Conservation (phyloP, 2,797 vertebrate genomes). For the Ptychadena robeensis region DNA sequence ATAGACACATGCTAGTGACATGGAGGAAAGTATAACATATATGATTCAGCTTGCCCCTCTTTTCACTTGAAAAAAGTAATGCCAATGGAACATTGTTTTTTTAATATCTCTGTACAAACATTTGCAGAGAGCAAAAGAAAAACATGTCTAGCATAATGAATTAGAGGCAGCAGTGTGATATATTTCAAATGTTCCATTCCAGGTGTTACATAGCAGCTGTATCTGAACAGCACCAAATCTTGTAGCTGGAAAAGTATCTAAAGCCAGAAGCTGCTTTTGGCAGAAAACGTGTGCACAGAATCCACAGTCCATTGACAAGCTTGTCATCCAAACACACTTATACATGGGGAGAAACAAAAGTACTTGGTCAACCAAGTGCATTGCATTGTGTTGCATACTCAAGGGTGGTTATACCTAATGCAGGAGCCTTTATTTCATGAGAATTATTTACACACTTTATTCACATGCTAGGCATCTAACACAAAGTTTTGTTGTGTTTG, state of each 20-base stretch:
- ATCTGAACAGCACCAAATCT: constrained; percentile 21
- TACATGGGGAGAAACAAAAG: not conserved
- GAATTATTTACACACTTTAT: not conserved
- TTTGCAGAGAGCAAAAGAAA: not conserved
- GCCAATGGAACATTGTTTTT: too few species aligned
- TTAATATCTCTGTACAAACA: not conserved
- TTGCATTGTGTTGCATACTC: not conserved
- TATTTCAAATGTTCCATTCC: not conserved
- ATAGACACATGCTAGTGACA: too few species aligned
- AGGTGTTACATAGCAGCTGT: constrained; percentile 19
- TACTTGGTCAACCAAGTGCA: constrained; percentile 7
- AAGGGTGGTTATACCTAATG: not conserved
- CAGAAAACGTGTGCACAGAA: not conserved
- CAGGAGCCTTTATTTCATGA: not conserved
- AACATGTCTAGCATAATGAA: not conserved
- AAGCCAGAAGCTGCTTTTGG: constrained; percentile 14
- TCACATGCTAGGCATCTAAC: too few species aligned
- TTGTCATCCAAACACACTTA: constrained; percentile 4
- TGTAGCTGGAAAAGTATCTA: constrained; percentile 4
- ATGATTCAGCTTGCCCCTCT: too few species aligned
- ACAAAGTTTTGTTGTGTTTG: not conserved
- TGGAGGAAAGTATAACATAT: too few species aligned
- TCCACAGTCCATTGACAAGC: not conserved
- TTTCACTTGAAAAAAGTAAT: too few species aligned
- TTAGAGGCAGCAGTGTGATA: not conserved